Evolutionary conservation across 2,888 invertebrate species (phyloP), one percentile per base, ranked within the genome.

Genomic region (Deroplatys truncata): DNA sequence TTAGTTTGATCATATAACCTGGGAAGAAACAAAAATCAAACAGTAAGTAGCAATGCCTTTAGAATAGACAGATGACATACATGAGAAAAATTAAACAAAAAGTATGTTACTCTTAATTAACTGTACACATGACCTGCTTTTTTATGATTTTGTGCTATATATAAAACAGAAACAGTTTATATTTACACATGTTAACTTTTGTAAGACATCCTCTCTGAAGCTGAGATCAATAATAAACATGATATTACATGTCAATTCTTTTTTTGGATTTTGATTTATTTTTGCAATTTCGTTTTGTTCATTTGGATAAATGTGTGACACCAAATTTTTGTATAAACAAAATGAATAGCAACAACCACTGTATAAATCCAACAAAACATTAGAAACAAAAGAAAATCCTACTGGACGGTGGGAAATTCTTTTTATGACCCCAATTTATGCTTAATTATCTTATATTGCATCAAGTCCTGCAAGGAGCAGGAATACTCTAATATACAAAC

Each of bases 341-440:
- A 49, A 72, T 2, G 56, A 72, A 72, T 25, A 72, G 56, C 56
- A 72, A 72, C 20, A 72, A 72, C 25, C 56, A 72, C 25, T 16
- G 56, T 72, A 20, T 16, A 72, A 72, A 72, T 20, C 16, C 20
- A 72, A 72, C 56, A 72, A 20, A 72, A 56, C 20, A 56, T 56
- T 16, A 56, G n/a, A 43, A 85, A 85, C 7, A 72, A 85, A 85
- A 13, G 29, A 87, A 85, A 87, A 87, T 35, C 25, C 82, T 86
- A 83, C n/a, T 87, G 87, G 87, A 87, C 87, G 87, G 87, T 87
- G 87, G 87, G 87, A 82, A n/a, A 20, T 35, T 82, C 13, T 87
- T 87, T 87, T 87, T 72, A 72, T 72, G 83, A 82, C 83, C 87
- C 87, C 87, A 87, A 82, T 87, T 87, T 43, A 82, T 72, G 56